These are phyloP conservation scores for Thysanoteuthis rhombus DNA, from an alignment of 2,888 invertebrate species.

Conservation along the genomic window DNA sequence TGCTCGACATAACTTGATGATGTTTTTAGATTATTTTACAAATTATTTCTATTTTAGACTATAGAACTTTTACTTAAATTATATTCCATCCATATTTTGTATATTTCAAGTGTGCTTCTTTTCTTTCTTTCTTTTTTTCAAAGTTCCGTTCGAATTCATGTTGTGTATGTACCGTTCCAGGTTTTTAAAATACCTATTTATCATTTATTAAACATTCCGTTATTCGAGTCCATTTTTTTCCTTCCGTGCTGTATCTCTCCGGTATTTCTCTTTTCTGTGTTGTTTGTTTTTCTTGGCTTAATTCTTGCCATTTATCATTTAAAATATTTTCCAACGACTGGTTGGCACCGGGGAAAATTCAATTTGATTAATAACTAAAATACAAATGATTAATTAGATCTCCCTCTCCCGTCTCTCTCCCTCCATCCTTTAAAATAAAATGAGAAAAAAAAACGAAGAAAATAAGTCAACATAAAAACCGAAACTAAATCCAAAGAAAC, in stretches of 20 bases:
- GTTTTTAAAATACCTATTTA: not conserved
- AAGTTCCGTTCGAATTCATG: not conserved
- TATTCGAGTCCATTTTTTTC: not conserved
- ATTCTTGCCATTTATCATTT: not conserved
- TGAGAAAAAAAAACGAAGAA: no score
- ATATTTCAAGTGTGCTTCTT: not conserved
- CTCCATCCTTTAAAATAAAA: no score
- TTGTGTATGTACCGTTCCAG: not conserved
- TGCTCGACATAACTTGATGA: no score
- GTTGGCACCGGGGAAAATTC: not conserved
- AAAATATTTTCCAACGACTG: not conserved
- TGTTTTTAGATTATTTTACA: no score
- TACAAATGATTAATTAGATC: not conserved
- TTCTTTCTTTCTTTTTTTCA: not conserved
- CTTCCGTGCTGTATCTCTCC: not conserved
- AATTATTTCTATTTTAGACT: no score
- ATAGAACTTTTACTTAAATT: no score
- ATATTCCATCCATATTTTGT: no score
- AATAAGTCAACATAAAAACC: no score
- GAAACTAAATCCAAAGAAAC: no score
- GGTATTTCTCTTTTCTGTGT: not conserved
- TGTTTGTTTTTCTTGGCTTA: not conserved
- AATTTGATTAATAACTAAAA: not conserved
- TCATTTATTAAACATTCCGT: not conserved
- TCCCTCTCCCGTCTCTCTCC: not conserved